Conservation (phyloP, 2,888 invertebrate genomes). For the Gerris lacustris region DNA sequence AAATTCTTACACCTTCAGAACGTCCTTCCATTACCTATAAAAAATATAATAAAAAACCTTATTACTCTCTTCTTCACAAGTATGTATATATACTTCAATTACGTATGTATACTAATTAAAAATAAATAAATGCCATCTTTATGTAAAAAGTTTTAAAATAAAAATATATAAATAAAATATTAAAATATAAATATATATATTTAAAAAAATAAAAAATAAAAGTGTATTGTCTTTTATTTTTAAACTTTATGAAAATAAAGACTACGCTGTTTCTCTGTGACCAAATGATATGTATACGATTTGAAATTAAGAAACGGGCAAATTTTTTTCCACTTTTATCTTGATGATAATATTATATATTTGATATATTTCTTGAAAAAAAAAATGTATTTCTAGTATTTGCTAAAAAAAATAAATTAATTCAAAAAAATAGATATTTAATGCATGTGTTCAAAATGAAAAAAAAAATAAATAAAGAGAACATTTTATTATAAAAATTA, state of each 20-base stretch:
- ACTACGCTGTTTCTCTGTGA: constrained; percentile 29
- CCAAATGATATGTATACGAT: constrained; percentile 32
- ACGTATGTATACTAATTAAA: too few relatives aligned
- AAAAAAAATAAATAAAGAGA: background rate
- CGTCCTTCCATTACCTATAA: too few relatives aligned
- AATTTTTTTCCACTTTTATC: constrained; percentile 10
- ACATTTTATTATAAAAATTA: constrained; percentile 9
- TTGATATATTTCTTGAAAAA: constrained; percentile 22
- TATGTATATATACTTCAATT: too few relatives aligned
- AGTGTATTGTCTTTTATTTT: constrained; percentile 23
- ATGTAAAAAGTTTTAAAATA: too few relatives aligned
- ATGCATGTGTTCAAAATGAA: constrained; percentile 4
- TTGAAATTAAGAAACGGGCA: constrained; percentile 11
- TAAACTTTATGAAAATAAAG: background rate
- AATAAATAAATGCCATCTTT: too few relatives aligned
- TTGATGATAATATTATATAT: constrained; percentile 22
- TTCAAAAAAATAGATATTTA: background rate
- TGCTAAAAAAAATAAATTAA: constrained; percentile 15
- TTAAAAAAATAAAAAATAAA: constrained; percentile 9
- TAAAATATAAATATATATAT: background rate
- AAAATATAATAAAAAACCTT: too few relatives aligned
- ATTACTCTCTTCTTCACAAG: too few relatives aligned
- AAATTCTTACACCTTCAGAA: too few relatives aligned
- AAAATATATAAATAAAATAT: too few relatives aligned
- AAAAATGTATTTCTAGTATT: constrained; percentile 23